Base-by-base conservation (phyloP, 1,140 invertebrate species). In the Ylistrum balloti region DNA sequence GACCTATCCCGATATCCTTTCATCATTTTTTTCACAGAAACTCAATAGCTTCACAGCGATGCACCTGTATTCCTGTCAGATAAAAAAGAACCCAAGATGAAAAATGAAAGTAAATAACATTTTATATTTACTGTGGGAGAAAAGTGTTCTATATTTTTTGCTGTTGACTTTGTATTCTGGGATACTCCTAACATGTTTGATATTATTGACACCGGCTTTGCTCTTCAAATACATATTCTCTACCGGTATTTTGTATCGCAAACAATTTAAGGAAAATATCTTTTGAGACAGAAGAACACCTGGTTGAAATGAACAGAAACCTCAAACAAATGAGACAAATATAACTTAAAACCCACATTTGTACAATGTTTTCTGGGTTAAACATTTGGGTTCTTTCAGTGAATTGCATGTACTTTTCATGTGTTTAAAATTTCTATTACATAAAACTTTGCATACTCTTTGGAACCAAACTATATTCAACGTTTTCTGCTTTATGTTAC, bases 251-350 rank as follows among this genome's bases (percentile, higher is more conserved):
- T 74, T 9, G 3, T 28, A 74, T n/a, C 28, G 56, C 56, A 74
- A 74, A 74, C 56, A 74, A 17, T 74, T 74, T 74, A 74, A 74
- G 56, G 28, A 28, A 74, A 74, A 74, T 28, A 5, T 74, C 56
- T 74, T n/a, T 74, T 74, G 56, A 74, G 56, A 74, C 56, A 74
- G 56, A 74, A n/a, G 56, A 74, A 74, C 56, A 74, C 56, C 56
- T 74, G 56, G 56, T n/a, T 74, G 9, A 74, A 74, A 74, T 74
- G 56, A 74, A 74, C 56, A 74, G 56, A 17, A 74, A 74, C 5
- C 56, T 74, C 56, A 74, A 74, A 74, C 56, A 74, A 74, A 74
- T 74, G 56, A 74, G 56, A 74, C 56, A 74, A 74, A 74, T 28
- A 74, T 74, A 74, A 74, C 56, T 74, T 74, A 74, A 74, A 74